Evolutionary conservation across 2,797 vertebrate species (phyloP), one percentile per base, ranked within the genome.

Genomic region (Sardinella longiceps): DNA sequence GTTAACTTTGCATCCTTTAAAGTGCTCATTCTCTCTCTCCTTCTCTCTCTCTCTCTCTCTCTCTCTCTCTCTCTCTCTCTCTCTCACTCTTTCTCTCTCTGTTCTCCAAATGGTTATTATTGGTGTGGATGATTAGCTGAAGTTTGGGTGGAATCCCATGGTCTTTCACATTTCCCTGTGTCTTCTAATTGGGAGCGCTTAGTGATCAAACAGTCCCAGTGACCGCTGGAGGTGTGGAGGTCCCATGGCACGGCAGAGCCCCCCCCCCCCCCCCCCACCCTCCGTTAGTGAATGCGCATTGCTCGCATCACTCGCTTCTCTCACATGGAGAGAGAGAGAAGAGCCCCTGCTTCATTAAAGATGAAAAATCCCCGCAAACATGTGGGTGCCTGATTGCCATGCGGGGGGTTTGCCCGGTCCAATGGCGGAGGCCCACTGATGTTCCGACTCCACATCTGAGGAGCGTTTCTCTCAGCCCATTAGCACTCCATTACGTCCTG

Each of bases 331-430:
- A n/a, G n/a, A n/a, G n/a, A 15, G 9, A 28, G 81, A 85, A 77
- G 63, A 33, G 33, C 48, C 70, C 43, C 12, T 43, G 81, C 86
- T 87, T 89, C 85, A 89, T 89, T 85, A 88, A 83, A 82, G 86
- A 63, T 60, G 63, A 84, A 87, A 84, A 70, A 60, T 77, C 33
- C 86, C 58, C 45, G 50, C 70, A 84, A 86, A 87, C 60, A 86
- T 45, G 53, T 77, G 18, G 60, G 18, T 9, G 74, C 25, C 74
- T 88, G 85, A 88, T 82, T 86, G 74, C 80, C 84, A 82, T 58
- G 45, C 82, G 66, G 86, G 66, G 80, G 66, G 53, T 25, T 43
- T 43, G 48, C 33, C 39, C 53, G 45, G 66, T 81, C 33, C 60
- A 50, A 80, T 33, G 15, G 33, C 28, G n/a, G 45, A 74, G 37